A percentile compares a stretch with the other conserved stretches of the same genome.
phyloP scores from a whole-genome alignment of 2,113 vertebrate species.

The Mus spicilegus region DNA sequence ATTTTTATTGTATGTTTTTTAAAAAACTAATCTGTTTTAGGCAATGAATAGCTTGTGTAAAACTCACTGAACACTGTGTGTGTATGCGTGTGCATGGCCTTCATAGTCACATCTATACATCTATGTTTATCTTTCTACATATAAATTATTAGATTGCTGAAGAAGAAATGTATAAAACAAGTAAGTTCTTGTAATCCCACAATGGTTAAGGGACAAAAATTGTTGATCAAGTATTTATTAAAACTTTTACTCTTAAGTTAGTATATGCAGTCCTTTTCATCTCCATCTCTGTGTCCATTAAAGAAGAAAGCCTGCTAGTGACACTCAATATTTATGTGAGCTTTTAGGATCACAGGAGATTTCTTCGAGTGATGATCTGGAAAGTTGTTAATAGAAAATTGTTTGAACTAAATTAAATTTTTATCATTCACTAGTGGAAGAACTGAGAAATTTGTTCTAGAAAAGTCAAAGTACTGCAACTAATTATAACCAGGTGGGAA shows the following conservation, averaged over 20 bases:
- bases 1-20: background rate
- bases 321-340: background rate
- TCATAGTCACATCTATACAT: background rate
- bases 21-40: background rate
- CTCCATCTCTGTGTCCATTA: background rate
- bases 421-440: background rate
- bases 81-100: background rate
- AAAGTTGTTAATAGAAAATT: conserved; percentile 17
- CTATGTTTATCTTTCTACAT: conserved; percentile 24
- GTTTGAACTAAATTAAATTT: background rate
- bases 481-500: background rate
- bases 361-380: background rate
- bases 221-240: background rate
- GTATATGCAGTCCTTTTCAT: background rate
- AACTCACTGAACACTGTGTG: background rate
- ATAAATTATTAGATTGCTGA: conserved; percentile 18
- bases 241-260: conserved; percentile 18
- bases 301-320: background rate
- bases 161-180: conserved; percentile 3
- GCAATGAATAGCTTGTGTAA: conserved; percentile 40
- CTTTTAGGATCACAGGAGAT: background rate
- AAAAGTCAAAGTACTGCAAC: background rate
- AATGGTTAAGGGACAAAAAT: conserved; percentile 34
- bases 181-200: conserved; percentile 9
- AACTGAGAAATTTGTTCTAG: conserved; percentile 6